Evolutionary conservation across 2,797 vertebrate species (phyloP).

Genomic region (Dermochelys coriacea): DNA sequence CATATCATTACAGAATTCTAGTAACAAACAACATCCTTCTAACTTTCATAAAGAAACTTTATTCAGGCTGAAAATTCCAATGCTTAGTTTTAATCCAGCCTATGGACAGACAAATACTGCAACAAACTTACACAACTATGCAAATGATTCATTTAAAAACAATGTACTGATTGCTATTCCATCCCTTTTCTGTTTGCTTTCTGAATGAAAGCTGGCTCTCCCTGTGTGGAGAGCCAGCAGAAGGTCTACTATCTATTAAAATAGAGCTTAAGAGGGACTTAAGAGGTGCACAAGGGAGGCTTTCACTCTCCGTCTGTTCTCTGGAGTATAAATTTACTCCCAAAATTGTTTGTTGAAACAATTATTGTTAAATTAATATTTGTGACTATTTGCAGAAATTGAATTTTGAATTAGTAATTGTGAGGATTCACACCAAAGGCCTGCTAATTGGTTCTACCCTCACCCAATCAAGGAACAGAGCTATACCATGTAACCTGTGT

Average conservation of each 20-base stretch:
- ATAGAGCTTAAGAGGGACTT: neutral
- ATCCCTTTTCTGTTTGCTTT: neutral
- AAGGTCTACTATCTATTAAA: neutral
- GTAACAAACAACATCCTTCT: neutral
- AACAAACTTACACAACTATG: neutral
- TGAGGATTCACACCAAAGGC: neutral
- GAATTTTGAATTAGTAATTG: neutral
- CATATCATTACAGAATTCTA: neutral
- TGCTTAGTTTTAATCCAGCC: neutral
- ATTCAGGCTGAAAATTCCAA: neutral
- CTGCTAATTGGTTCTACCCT: neutral
- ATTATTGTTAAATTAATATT: neutral
- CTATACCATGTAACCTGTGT: neutral
- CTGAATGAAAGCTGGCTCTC: neutral
- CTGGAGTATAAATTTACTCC: neutral
- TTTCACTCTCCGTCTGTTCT: neutral
- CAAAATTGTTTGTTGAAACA: neutral
- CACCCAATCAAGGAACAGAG: neutral
- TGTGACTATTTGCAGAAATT: neutral
- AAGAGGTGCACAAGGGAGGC: neutral
- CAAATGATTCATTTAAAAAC: neutral
- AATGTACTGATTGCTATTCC: neutral
- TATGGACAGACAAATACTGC: neutral
- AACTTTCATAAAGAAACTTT: neutral
- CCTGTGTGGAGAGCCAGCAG: neutral